Evolutionary conservation across 2,113 vertebrate species (phyloP), one percentile per base, ranked within the genome.

Genomic region (Spilogale gracilis): DNA sequence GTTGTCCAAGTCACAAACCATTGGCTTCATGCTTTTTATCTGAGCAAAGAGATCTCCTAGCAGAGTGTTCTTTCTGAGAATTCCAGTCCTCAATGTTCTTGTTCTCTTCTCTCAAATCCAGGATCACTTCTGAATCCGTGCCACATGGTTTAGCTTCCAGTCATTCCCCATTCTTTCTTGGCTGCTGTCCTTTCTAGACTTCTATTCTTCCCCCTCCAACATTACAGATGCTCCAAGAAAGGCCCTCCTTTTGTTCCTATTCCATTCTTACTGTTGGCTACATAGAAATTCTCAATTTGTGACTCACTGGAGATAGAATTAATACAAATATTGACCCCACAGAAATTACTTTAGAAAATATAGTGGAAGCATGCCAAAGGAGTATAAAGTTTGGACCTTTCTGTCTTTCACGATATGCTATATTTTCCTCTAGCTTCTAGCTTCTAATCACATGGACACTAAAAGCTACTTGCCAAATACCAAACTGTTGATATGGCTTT

Each of bases 1-100:
- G 96, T 95, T 94, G 91, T 85, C 85, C 60, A 54, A 74, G 89
- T 97, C 86, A 97, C 97, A 97, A 97, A n/a, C 93, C 96, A 97
- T 30, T 96, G 91, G 58, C 95, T 97, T 83, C 71, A 25, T 73
- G 30, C 27, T 86, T 86, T 92, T 94, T 79, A 89, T 97, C 93
- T 96, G 61, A 94, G 56, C 69, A 61, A 69, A 88, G 96, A 84
- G 90, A 83, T 87, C 92, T 91, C 82, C 23, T 32, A 87, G 61
- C 87, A 78, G 84, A 81, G 80, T 52, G 58, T 76, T 94, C 67
- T 95, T 81, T 67, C 43, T 56, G 45, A 82, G n/a, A 30, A 48
- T 73, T 91, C 71, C 56, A 91, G 32, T 32, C n/a, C 43, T 32
- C 12, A 5, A 0, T 58, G n/a, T 45, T 78, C 50, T 30, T 0